Evolutionary conservation across 2,113 vertebrate species (phyloP).

Genomic region (Callionymus lyra): DNA sequence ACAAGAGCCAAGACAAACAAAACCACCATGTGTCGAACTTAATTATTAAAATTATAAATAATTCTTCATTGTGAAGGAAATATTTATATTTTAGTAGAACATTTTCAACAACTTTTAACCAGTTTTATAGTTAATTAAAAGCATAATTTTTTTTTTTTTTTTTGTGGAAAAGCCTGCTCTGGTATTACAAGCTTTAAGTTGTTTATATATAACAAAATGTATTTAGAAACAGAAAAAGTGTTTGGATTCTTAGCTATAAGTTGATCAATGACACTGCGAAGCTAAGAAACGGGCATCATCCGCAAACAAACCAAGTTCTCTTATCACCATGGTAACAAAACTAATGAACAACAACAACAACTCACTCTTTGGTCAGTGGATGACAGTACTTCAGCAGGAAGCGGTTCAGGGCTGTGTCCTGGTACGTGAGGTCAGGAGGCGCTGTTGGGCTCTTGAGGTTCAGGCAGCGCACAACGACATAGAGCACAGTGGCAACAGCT

Average conservation of each 20-base stretch:
- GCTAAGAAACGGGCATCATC: constrained; percentile 1
- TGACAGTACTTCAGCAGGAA: constrained; percentile 93
- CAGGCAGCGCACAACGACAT: constrained; percentile 88
- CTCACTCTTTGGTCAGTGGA: constrained; percentile 98
- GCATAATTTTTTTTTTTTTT: too few species aligned
- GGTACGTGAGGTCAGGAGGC: constrained; percentile 83
- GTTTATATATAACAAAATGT: too few species aligned
- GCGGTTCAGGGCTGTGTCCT: constrained; percentile 81
- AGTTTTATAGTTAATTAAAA: too few species aligned
- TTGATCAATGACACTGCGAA: too few species aligned
- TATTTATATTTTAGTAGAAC: too few species aligned
- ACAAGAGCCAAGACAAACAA: too few species aligned
- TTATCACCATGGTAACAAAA: constrained; percentile 20
- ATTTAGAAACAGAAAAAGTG: too few species aligned
- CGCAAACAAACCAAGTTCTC: constrained; percentile 20
- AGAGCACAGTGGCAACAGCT: constrained; percentile 87
- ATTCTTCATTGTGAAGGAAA: too few species aligned
- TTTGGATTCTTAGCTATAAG: too few species aligned
- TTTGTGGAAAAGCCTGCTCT: background rate
- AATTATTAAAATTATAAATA: too few species aligned
- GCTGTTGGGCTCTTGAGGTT: constrained; percentile 96
- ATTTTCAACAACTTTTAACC: too few species aligned
- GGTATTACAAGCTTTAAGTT: background rate
- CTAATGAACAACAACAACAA: constrained; percentile 30
- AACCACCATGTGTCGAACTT: too few species aligned